Evolutionary conservation across 2,888 invertebrate genomes (phyloP).

Genomic region (Macrophya alboannulata): DNA sequence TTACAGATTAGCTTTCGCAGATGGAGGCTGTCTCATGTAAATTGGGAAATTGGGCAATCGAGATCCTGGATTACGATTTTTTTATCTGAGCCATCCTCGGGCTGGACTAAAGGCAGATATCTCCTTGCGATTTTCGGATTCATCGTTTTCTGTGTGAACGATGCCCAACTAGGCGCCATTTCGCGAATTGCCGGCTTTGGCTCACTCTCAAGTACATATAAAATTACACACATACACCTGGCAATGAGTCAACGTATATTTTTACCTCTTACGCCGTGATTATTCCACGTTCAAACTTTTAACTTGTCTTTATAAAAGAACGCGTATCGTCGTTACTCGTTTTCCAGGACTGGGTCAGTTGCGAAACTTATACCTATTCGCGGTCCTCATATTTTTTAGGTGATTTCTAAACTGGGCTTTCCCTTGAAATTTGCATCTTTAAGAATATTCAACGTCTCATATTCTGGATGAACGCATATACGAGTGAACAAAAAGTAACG

Average conservation of each 20-base stretch:
- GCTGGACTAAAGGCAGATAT: not conserved
- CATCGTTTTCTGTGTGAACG: no score
- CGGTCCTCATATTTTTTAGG: not conserved
- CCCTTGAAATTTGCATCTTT: no score
- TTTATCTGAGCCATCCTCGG: not conserved
- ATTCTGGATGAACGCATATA: not conserved
- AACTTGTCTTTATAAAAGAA: not conserved
- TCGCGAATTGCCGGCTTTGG: not conserved
- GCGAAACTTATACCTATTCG: not conserved
- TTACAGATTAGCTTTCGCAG: not conserved
- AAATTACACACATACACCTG: not conserved
- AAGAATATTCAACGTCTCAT: not conserved
- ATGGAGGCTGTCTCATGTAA: not conserved
- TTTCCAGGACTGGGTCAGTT: slow-evolving; percentile 22
- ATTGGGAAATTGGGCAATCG: not conserved
- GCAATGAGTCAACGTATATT: slow-evolving; percentile 5
- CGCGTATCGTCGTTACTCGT: not conserved
- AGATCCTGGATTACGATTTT: not conserved
- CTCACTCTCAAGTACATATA: not conserved
- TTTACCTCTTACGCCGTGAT: slow-evolving; percentile 3
- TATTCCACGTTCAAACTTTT: not conserved
- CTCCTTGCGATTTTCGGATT: not conserved
- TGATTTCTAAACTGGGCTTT: not conserved
- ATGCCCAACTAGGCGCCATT: not conserved
- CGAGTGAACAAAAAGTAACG: not conserved